These are phyloP conservation scores for Contarinia nasturtii DNA, from an alignment of 1,140 invertebrate species.

Conservation along the genomic window DNA sequence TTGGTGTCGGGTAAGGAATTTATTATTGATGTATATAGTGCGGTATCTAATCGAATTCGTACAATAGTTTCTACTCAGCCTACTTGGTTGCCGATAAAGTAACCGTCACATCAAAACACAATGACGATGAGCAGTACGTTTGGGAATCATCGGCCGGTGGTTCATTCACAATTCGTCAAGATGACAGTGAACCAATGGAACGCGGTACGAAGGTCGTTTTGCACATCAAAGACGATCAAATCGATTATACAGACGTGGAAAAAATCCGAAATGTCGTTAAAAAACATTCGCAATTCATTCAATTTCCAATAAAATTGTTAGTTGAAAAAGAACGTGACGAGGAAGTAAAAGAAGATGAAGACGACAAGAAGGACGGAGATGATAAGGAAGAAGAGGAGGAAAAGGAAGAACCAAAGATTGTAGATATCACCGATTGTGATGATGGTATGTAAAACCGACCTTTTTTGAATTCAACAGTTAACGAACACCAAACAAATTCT, in stretches of 20 bases:
- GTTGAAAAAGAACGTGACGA: constrained; percentile 92
- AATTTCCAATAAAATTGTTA: constrained; percentile 90
- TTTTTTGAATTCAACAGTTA: too few species aligned
- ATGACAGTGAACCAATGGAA: constrained; percentile 52
- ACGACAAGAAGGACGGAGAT: constrained; percentile 43
- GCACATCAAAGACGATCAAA: constrained; percentile 80
- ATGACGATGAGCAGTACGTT: constrained; percentile 86
- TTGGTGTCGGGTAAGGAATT: constrained; percentile 95
- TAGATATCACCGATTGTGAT: constrained; percentile 83
- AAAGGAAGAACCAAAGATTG: constrained; percentile 71
- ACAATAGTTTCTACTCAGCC: constrained; percentile 96
- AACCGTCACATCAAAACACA: constrained; percentile 84
- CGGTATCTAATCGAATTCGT: too few species aligned
- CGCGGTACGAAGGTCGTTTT: constrained; percentile 81
- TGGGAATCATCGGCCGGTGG: constrained; percentile 91
- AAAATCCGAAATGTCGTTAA: constrained; percentile 95
- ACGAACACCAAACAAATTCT: too few species aligned
- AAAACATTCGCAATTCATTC: constrained; percentile 99
- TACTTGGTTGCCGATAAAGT: constrained; percentile 92
- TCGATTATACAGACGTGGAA: constrained; percentile 78
- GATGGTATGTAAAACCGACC: constrained; percentile 70
- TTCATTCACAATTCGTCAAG: constrained; percentile 66
- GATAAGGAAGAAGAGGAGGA: constrained; percentile 42
- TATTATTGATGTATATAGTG: too few species aligned
- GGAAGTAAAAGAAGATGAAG: constrained; percentile 80